phyloP scores from a whole-genome alignment of 2,113 vertebrate species.

The Machaerirhynchus nigripectus region DNA sequence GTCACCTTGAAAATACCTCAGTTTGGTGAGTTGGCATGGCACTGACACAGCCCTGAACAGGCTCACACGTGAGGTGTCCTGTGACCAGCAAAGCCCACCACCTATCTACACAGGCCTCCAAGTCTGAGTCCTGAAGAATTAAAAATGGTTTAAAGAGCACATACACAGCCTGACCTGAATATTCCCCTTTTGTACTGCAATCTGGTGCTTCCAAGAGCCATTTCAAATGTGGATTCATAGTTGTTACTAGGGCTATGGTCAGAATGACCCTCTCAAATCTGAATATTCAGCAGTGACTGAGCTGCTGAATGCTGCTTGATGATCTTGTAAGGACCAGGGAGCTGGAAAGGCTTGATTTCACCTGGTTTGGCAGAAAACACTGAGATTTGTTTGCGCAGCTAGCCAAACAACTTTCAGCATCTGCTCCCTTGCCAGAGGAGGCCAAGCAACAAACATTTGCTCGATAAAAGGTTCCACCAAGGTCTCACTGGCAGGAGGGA shows the following conservation, averaged over 20 bases:
- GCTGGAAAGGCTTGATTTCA: neutral
- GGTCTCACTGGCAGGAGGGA: neutral
- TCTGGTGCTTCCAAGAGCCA: neutral
- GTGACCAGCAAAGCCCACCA: neutral
- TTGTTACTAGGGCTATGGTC: neutral
- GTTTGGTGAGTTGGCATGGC: neutral
- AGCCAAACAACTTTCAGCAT: constrained; percentile 25
- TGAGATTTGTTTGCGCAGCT: constrained; percentile 36
- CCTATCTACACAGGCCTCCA: neutral
- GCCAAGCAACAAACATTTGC: neutral
- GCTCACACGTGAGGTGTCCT: rapidly evolving
- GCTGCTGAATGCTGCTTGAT: neutral
- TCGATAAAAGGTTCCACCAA: neutral
- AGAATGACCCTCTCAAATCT: neutral
- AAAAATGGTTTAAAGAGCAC: neutral
- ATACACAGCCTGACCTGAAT: neutral
- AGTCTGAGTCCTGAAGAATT: neutral
- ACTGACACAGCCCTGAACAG: neutral
- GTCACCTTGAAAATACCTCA: neutral
- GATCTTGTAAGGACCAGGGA: neutral
- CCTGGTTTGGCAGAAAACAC: neutral
- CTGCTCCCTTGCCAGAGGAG: neutral
- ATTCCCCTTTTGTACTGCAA: neutral
- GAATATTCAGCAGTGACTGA: neutral
- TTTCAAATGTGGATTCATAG: neutral